phyloP scores from a whole-genome alignment of 2,113 vertebrate genomes.

The Eulacestoma nigropectus region DNA sequence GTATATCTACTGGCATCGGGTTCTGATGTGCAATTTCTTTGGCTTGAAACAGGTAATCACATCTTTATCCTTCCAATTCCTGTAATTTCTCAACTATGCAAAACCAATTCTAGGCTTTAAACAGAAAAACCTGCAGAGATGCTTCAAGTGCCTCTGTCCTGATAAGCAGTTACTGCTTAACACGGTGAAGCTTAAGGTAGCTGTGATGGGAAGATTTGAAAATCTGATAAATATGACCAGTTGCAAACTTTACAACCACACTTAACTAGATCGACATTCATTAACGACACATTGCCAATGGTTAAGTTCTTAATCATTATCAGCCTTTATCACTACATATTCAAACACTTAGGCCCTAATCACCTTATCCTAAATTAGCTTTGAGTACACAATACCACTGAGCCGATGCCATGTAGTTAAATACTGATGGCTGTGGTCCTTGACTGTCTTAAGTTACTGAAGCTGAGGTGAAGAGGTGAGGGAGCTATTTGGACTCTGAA shows the following conservation, averaged over 20 bases:
- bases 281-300: background rate
- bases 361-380: background rate
- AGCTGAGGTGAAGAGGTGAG: background rate
- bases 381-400: background rate
- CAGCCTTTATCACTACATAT: background rate
- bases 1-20: accelerated
- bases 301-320: background rate
- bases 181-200: background rate
- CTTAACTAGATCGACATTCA: background rate
- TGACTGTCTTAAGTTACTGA: background rate
- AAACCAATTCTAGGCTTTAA: background rate
- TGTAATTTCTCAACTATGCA: background rate
- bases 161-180: background rate
- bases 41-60: background rate
- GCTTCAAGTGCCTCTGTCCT: background rate
- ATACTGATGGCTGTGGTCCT: background rate
- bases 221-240: background rate
- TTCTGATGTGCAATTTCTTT: background rate
- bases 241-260: background rate
- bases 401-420: background rate
- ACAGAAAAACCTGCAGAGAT: background rate
- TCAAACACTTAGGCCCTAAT: background rate
- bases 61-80: background rate
- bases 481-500: background rate
- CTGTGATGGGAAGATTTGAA: background rate